phyloP scores from a whole-genome alignment of 2,888 invertebrate species.

The Eurytoma californica region DNA sequence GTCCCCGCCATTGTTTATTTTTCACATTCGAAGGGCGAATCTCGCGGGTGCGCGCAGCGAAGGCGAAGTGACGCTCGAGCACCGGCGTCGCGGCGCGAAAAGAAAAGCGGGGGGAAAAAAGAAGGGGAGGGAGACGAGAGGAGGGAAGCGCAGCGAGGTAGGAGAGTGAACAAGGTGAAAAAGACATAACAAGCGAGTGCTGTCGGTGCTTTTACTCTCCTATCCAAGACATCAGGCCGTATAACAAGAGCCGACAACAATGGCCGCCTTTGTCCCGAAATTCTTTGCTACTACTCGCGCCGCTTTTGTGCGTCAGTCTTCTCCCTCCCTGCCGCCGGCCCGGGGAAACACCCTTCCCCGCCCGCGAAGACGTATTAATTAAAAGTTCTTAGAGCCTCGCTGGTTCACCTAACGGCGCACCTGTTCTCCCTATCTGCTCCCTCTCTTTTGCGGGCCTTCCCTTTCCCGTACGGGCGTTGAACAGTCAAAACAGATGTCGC shows the following conservation, averaged over 20 bases:
- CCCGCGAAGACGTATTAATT: constrained; percentile 66
- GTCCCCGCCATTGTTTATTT: constrained; percentile 22
- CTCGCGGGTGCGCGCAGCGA: background rate
- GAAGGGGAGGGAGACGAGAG: background rate
- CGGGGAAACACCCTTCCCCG: background rate
- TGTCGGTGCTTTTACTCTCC: constrained; percentile 50
- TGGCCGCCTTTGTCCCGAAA: constrained; percentile 67
- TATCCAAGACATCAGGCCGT: constrained; percentile 64
- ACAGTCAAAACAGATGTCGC: constrained; percentile 45
- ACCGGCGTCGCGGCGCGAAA: background rate
- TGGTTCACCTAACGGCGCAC: background rate
- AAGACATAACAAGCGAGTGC: constrained; percentile 52
- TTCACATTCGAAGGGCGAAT: constrained; percentile 14
- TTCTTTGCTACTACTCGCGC: constrained; percentile 60
- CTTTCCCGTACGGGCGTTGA: no score
- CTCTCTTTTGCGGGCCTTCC: background rate
- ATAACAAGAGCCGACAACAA: constrained; percentile 70
- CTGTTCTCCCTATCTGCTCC: background rate
- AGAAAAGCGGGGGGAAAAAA: background rate
- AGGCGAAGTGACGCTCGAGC: constrained; percentile 15
- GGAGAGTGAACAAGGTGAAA: constrained; percentile 41
- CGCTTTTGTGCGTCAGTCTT: constrained; percentile 39
- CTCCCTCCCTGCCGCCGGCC: background rate
- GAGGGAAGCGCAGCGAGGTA: background rate
- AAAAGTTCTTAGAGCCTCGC: constrained; percentile 63